Evolutionary conservation across 2,888 invertebrate genomes (phyloP).

Genomic region (Scotopteryx bipunctaria): DNA sequence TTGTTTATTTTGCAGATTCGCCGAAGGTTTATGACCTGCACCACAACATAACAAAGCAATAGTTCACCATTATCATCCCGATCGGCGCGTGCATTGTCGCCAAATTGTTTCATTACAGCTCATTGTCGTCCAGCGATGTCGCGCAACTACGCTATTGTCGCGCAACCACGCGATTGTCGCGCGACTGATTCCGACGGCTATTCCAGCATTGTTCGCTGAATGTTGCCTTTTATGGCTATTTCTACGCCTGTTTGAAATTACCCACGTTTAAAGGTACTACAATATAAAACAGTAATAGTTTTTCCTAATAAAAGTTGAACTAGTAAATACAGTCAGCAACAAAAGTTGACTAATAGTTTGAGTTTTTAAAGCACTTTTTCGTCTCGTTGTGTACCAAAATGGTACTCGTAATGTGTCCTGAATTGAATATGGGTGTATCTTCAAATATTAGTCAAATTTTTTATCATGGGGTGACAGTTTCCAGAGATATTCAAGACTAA

Average conservation of each 20-base stretch:
- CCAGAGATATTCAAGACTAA: no score
- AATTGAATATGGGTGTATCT: no score
- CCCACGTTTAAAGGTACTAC: constrained; percentile 14
- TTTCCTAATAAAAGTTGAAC: no score
- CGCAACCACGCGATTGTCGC: constrained; percentile 16
- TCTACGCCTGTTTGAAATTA: constrained; percentile 21
- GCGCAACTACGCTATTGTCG: constrained; percentile 17
- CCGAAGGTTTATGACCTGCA: constrained; percentile 5
- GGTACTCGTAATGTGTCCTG: no score
- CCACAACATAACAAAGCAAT: constrained; percentile 36
- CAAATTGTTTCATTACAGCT: constrained; percentile 69
- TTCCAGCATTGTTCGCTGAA: constrained; percentile 36
- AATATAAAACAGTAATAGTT: background rate
- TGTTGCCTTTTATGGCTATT: constrained; percentile 26
- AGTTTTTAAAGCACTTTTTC: no score
- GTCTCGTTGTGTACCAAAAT: no score
- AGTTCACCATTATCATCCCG: constrained; percentile 47
- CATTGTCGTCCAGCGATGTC: constrained; percentile 47
- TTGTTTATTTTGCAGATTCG: no score
- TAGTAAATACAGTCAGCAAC: no score
- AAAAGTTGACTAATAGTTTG: no score
- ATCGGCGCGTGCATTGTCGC: constrained; percentile 49
- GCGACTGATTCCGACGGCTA: constrained; percentile 29
- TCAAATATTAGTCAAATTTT: no score
- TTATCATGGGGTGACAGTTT: no score